A percentile compares a stretch with the other conserved stretches of the same genome.
These are phyloP conservation scores for Tuberolachnus salignus DNA, from an alignment of 2,888 invertebrate species.

Conservation along the genomic window DNA sequence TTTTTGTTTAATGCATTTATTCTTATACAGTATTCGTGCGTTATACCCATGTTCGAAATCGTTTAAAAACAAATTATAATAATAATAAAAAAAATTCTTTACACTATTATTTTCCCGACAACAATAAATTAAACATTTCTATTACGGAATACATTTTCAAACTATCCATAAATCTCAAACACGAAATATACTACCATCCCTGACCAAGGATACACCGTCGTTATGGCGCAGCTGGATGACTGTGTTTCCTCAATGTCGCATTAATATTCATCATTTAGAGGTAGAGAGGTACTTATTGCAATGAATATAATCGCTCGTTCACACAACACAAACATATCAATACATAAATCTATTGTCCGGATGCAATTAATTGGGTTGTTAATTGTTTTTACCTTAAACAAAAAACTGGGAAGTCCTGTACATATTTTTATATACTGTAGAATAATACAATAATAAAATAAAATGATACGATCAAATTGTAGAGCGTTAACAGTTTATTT, in stretches of 20 bases:
- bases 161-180: slow-evolving; percentile 12
- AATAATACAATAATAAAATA: slow-evolving; percentile 20
- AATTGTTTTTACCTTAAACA: slow-evolving; percentile 53
- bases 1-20: not conserved
- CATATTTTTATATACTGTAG: not conserved
- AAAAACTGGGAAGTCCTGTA: slow-evolving; percentile 36
- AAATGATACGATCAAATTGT: slow-evolving; percentile 38
- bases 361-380: slow-evolving; percentile 47
- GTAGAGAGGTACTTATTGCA: not conserved
- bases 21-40: no score
- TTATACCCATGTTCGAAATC: not conserved
- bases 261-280: slow-evolving; percentile 49
- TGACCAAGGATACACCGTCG: slow-evolving; percentile 45
- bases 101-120: not conserved
- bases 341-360: slow-evolving; percentile 49
- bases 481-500: slow-evolving; percentile 32
- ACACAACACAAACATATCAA: slow-evolving; percentile 19
- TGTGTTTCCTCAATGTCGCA: slow-evolving; percentile 44
- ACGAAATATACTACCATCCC: slow-evolving; percentile 4
- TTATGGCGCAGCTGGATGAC: slow-evolving; percentile 34
- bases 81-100: not conserved
- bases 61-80: not conserved
- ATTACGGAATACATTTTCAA: slow-evolving; percentile 4
- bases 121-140: not conserved
- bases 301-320: slow-evolving; percentile 33